Base-by-base conservation (phyloP, 2,888 invertebrate species). In the Mechanitis mazaeus region DNA sequence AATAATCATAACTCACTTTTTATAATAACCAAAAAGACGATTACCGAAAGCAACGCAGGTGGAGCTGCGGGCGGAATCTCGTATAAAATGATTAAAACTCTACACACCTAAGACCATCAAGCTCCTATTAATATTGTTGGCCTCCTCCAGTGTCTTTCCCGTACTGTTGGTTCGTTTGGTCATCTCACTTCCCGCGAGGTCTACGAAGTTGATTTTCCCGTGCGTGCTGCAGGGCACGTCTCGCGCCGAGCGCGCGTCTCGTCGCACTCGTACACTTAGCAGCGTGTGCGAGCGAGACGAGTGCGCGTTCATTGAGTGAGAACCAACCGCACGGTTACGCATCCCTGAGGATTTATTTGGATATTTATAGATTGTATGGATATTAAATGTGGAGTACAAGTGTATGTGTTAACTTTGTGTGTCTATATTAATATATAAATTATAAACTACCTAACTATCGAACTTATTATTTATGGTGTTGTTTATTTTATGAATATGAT, bases 181-280 rank as follows among this genome's bases (percentile, higher is more conserved):
- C 93, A 98, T 96, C 87, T 98, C 98, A 75, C 97, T 97, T n/a
- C 98, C 98, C 0, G 98, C 98, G 64, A 98, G 89, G 84, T 98
- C 98, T 6, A 98, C 98, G 81, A 98, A 97, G 87, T 97, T 97
- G 60, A 98, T 94, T 88, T 98, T 98, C 35, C 98, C 98, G 74
- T 97, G 95, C 71, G 96, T 95, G 45, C 97, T 95, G 72, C 97
- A 94, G 72, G 95, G 96, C 54, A 97, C 95, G 54, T 95, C 95
- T 66, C 94, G 93, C 75, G 94, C 94, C 38, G 95, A 94, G 77
- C 95, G 94, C 75, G 94, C 92, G 77, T 97, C 97, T 0, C 96
- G 94, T 45, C 96, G 94, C 71, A 98, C 96, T 75, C 96, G 94
- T 59, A 98, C 95, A 31, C 96, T 96, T n/a, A 98, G 92, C 68